Conservation (phyloP, 2,888 invertebrate species). For the Apamea sordens region DNA sequence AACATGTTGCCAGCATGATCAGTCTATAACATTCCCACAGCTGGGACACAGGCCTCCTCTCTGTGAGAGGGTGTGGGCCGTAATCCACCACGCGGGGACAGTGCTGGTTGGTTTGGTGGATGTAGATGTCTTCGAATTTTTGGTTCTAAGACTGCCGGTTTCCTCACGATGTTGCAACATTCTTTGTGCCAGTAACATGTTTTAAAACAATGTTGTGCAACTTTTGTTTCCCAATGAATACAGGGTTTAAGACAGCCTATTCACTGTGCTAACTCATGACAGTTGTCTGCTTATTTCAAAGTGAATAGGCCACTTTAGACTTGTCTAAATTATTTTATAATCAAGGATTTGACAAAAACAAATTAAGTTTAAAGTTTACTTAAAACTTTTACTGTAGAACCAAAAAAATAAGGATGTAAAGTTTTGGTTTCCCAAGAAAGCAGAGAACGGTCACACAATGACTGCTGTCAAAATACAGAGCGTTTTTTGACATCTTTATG, state of each 20-base stretch:
- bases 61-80: not conserved
- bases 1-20: not conserved
- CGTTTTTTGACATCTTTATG: not conserved
- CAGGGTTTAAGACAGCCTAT: not conserved
- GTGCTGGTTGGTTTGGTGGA: not conserved
- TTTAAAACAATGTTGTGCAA: not conserved
- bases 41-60: not conserved
- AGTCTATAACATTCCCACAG: not conserved
- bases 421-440: not conserved
- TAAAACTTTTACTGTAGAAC: not conserved
- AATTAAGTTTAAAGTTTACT: not conserved
- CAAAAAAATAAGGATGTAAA: too few relatives aligned
- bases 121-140: not conserved
- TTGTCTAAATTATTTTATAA: not conserved
- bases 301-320: not conserved
- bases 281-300: not conserved
- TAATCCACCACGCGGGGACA: not conserved
- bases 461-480: not conserved
- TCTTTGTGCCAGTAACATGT: too few relatives aligned
- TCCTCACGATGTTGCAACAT: not conserved
- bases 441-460: not conserved
- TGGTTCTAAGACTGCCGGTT: not conserved
- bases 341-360: slow-evolving; percentile 28
- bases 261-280: not conserved
- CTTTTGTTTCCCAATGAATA: not conserved